A percentile compares a stretch with the other conserved stretches of the same genome.
These are phyloP conservation scores for Coptotermes formosanus DNA, from an alignment of 1,140 invertebrate species.

Conservation along the genomic window DNA sequence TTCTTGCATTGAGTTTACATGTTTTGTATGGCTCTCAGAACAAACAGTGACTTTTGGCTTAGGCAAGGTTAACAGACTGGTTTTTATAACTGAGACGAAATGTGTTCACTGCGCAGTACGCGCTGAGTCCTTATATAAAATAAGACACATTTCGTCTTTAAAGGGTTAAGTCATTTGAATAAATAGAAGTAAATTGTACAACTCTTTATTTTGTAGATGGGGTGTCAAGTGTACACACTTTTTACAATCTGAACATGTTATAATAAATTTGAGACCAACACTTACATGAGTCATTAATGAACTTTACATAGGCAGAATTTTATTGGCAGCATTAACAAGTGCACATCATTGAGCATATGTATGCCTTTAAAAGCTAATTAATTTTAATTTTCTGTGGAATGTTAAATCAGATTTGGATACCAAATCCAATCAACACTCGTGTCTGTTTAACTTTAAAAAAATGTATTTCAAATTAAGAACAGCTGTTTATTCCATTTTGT, in stretches of 20 bases:
- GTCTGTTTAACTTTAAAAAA: background rate
- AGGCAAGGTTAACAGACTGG: too few relatives aligned
- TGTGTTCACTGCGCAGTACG: too few relatives aligned
- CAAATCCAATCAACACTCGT: background rate
- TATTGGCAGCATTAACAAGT: background rate
- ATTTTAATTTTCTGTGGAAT: background rate
- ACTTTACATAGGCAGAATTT: background rate
- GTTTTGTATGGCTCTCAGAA: too few relatives aligned
- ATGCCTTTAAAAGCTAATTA: background rate
- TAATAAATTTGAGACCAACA: background rate
- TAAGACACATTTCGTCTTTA: too few relatives aligned
- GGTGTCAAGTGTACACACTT: conserved; percentile 5
- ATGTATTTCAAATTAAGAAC: background rate
- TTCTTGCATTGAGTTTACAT: too few relatives aligned
- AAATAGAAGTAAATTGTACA: background rate
- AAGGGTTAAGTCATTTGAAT: too few relatives aligned
- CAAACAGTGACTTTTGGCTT: too few relatives aligned
- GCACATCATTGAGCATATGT: background rate
- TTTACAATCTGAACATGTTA: background rate
- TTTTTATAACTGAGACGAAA: too few relatives aligned
- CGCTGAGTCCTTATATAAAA: too few relatives aligned
- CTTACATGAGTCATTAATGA: background rate
- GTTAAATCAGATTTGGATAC: conserved; percentile 19
- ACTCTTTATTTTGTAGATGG: background rate
- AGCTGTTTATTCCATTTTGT: background rate